phyloP scores from a whole-genome alignment of 2,797 vertebrate species.

The Acropternis orthonyx region DNA sequence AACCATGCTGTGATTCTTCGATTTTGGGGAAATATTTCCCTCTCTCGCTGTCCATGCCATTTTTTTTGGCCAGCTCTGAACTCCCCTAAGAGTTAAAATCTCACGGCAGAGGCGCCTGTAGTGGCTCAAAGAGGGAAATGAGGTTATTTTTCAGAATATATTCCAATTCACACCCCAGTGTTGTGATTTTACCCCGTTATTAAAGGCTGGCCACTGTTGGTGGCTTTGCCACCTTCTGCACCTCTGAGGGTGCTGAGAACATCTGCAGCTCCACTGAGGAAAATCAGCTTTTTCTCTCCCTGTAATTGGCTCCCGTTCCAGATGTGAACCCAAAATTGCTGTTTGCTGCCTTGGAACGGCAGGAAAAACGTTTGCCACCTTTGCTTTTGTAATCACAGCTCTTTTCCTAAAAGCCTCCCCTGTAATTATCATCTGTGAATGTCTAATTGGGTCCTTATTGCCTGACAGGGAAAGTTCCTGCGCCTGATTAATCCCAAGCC shows the following conservation, averaged over 20 bases:
- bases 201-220: not conserved
- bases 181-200: not conserved
- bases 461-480: not conserved
- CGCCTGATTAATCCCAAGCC: not conserved
- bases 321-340: not conserved
- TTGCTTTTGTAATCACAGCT: not conserved
- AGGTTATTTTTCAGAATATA: not conserved
- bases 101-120: fast-evolving
- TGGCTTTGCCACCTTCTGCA: not conserved
- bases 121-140: not conserved
- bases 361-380: not conserved
- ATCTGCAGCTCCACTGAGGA: not conserved
- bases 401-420: not conserved
- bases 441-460: not conserved
- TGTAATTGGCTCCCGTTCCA: not conserved
- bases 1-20: not conserved
- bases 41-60: fast-evolving
- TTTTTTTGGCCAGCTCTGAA: not conserved
- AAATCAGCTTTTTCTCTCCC: not conserved
- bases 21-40: not conserved
- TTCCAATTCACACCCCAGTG: not conserved
- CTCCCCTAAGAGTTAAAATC: not conserved
- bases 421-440: not conserved
- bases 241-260: fast-evolving
- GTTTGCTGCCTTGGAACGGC: not conserved